Conservation (phyloP, 37 sponge, comb jelly and placozoan species). For the Hormiphora californensis region DNA sequence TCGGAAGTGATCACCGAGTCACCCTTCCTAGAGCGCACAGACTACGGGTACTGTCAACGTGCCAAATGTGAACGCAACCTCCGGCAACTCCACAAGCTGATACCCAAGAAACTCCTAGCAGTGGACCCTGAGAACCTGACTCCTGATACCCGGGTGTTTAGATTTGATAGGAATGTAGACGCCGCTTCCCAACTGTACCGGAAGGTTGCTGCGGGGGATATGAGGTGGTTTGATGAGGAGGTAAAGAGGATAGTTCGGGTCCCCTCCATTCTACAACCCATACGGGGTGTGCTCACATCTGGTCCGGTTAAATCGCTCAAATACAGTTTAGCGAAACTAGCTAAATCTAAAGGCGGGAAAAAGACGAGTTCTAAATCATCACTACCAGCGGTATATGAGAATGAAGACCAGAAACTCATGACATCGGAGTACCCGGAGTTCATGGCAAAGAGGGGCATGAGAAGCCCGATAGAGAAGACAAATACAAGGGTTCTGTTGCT, state of each 20-base stretch:
- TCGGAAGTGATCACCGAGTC: neutral
- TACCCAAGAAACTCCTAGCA: neutral
- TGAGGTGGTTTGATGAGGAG: neutral
- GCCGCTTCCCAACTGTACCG: neutral
- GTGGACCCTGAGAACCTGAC: neutral
- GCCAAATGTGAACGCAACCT: neutral
- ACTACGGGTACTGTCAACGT: constrained; percentile 24
- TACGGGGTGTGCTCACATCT: neutral
- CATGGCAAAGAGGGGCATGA: neutral
- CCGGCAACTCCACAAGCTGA: neutral
- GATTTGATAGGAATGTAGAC: neutral
- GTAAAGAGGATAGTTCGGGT: neutral
- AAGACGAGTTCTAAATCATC: neutral
- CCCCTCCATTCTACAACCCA: neutral
- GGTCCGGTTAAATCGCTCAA: neutral
- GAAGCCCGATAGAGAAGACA: too few relatives aligned
- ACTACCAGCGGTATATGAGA: neutral
- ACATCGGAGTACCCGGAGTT: neutral
- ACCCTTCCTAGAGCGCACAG: neutral
- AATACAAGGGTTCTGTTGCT: too few relatives aligned
- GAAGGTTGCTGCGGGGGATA: constrained; percentile 9
- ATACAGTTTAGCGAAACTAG: neutral
- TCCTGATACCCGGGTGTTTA: neutral
- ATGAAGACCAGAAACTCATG: neutral
- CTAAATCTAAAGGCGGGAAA: neutral